Evolutionary conservation across 2,888 invertebrate genomes (phyloP).

Genomic region (Neria commutata): DNA sequence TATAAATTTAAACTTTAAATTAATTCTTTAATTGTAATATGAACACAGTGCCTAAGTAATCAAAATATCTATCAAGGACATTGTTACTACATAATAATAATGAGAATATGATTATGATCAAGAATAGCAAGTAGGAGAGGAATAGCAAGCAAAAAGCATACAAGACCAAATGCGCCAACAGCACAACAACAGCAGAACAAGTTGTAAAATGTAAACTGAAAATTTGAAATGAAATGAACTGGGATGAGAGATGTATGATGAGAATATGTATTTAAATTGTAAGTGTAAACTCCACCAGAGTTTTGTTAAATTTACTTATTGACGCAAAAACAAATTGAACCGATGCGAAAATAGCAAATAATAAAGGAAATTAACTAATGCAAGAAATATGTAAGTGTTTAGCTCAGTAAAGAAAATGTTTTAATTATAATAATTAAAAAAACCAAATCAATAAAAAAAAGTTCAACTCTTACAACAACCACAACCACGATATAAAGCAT

Average conservation of each 20-base stretch:
- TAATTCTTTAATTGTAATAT: constrained; percentile 60
- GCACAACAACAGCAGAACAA: constrained; percentile 18
- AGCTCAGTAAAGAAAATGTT: constrained; percentile 40
- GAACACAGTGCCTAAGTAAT: constrained; percentile 63
- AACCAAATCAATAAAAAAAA: neutral
- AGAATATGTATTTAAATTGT: constrained; percentile 31
- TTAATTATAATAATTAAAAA: neutral
- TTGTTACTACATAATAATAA: constrained; percentile 53
- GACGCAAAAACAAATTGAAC: constrained; percentile 35
- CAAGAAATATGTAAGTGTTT: constrained; percentile 43
- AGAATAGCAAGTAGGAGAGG: neutral
- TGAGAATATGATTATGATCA: too few relatives aligned
- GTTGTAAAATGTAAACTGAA: constrained; percentile 15
- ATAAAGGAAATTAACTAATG: constrained; percentile 16
- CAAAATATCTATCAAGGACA: constrained; percentile 60
- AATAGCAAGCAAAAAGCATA: neutral
- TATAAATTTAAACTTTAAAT: constrained; percentile 57
- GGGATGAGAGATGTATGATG: constrained; percentile 22
- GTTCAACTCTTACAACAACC: too few relatives aligned
- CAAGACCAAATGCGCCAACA: neutral
- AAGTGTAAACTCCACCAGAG: constrained; percentile 47
- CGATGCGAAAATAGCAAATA: constrained; percentile 33
- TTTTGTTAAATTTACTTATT: constrained; percentile 50
- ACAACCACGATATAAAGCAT: too few relatives aligned
- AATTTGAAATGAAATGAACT: constrained; percentile 19